Evolutionary conservation across 2,888 invertebrate genomes (phyloP).

Genomic region (Pycnomerus fuliginosus): DNA sequence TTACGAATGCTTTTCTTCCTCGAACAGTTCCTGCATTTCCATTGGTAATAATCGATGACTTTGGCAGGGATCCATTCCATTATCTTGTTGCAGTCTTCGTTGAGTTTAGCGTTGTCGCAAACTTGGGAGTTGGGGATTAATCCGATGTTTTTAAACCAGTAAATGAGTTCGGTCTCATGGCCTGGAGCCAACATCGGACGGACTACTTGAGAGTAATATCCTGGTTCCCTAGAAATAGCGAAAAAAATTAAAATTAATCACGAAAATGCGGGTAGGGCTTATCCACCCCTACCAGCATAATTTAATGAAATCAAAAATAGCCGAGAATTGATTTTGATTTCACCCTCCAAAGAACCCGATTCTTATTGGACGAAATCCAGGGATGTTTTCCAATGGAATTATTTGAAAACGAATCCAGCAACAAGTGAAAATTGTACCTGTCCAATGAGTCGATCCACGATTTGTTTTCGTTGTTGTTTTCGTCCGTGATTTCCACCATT

Average conservation of each 20-base stretch:
- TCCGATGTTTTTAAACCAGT: constrained; percentile 56
- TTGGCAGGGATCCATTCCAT: constrained; percentile 56
- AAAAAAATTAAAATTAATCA: constrained; percentile 20
- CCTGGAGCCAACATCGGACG: constrained; percentile 55
- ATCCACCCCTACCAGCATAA: background rate
- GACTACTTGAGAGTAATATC: constrained; percentile 54
- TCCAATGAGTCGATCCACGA: constrained; percentile 27
- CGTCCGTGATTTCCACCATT: constrained; percentile 9
- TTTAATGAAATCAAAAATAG: background rate
- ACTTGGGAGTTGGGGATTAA: constrained; percentile 51
- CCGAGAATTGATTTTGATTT: background rate
- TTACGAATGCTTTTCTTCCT: constrained; percentile 55
- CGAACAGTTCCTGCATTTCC: constrained; percentile 54
- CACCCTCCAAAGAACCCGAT: background rate
- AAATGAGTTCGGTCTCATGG: constrained; percentile 56
- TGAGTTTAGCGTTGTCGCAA: constrained; percentile 43
- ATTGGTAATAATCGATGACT: constrained; percentile 52
- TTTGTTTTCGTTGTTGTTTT: constrained; percentile 24
- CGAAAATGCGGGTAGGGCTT: constrained; percentile 10
- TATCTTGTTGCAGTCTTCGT: constrained; percentile 29
- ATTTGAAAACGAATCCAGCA: constrained; percentile 4
- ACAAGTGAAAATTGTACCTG: constrained; percentile 21
- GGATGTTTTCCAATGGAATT: background rate
- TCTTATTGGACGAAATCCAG: background rate
- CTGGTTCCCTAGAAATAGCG: constrained; percentile 43